Percentiles rank a stretch among this genome's conserved stretches.
These are phyloP conservation scores for Scartelaos histophorus DNA, from an alignment of 2,113 vertebrate species.

Conservation along the genomic window DNA sequence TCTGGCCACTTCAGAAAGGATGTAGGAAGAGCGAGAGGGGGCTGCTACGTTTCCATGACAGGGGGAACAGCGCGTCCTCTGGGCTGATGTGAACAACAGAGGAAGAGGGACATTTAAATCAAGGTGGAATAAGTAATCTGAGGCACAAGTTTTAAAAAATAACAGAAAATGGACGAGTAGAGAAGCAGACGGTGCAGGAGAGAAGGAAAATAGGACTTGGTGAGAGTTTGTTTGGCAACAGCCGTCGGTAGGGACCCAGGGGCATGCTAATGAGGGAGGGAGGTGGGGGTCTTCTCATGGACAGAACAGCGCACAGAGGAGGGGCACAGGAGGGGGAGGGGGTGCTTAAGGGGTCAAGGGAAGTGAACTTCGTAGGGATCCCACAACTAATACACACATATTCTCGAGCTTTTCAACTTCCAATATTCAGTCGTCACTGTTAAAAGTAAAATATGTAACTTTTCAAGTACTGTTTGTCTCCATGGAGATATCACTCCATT, in stretches of 20 bases:
- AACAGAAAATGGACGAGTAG: conserved; percentile 32
- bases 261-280: conserved; percentile 72
- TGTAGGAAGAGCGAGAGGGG: conserved; percentile 36
- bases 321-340: conserved; percentile 48
- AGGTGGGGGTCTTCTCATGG: conserved; percentile 68
- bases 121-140: conserved; percentile 5
- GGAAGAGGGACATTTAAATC: conserved; percentile 21
- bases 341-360: conserved; percentile 68
- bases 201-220: conserved; percentile 50
- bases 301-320: conserved; percentile 62
- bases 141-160: conserved; percentile 19
- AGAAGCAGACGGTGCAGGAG: conserved; percentile 41
- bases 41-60: conserved; percentile 39
- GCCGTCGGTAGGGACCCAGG: conserved; percentile 49
- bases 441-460: background rate
- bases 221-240: conserved; percentile 68
- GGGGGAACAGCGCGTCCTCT: conserved; percentile 31
- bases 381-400: conserved; percentile 65
- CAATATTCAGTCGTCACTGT: background rate
- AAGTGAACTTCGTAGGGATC: conserved; percentile 73
- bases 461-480: too few species aligned
- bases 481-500: too few species aligned
- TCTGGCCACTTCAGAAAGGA: conserved; percentile 62
- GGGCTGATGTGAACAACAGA: conserved; percentile 37
- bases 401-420: conserved; percentile 50